These are phyloP conservation scores for Myodes glareolus DNA, from an alignment of 2,113 vertebrate genomes.

Conservation along the genomic window DNA sequence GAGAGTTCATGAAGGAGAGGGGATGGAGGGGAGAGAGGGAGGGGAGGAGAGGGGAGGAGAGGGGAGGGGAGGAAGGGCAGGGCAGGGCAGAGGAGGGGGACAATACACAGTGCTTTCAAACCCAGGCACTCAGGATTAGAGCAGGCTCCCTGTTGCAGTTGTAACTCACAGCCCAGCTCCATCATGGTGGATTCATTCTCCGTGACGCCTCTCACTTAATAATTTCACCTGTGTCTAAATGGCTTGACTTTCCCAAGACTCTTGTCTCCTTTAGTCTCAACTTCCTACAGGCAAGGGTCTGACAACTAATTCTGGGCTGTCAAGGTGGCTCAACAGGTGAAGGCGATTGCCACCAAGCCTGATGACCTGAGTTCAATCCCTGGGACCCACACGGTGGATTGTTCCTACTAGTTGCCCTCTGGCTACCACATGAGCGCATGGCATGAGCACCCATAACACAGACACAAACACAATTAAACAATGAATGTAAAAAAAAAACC, in stretches of 20 bases:
- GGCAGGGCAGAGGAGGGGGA: neutral
- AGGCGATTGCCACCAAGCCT: no score
- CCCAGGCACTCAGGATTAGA: neutral
- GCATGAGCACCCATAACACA: neutral
- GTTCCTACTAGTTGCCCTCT: neutral
- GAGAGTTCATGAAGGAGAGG: neutral
- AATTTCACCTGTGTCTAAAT: no score
- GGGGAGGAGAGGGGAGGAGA: no score
- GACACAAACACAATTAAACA: neutral
- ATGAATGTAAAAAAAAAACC: neutral
- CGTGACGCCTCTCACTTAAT: neutral
- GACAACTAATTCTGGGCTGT: neutral
- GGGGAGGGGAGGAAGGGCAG: no score
- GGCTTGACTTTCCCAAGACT: no score
- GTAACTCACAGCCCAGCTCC: neutral
- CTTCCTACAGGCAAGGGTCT: neutral
- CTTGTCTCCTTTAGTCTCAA: neutral
- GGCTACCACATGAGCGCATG: neutral
- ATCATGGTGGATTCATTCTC: neutral
- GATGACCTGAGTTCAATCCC: neutral
- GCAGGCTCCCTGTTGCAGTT: neutral
- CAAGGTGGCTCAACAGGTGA: neutral
- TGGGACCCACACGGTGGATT: neutral
- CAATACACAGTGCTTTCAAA: neutral
- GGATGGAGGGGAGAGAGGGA: no score